A percentile compares a stretch with the other conserved stretches of the same genome.
phyloP scores from a whole-genome alignment of 2,797 vertebrate genomes.

The Pitangus sulphuratus region DNA sequence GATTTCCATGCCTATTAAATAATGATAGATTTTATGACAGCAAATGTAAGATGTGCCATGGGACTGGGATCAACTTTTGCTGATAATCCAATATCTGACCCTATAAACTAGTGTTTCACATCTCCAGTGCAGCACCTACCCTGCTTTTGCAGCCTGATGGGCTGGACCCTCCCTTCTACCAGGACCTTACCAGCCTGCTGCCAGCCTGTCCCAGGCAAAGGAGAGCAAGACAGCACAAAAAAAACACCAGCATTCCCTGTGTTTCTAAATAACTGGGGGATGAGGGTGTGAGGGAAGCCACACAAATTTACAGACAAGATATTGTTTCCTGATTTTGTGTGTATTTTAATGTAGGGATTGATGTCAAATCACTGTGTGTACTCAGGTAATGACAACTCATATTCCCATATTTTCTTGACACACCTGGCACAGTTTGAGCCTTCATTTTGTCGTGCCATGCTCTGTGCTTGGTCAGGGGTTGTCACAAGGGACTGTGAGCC shows the following conservation, averaged over 20 bases:
- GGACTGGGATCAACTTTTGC: slow-evolving; percentile 45
- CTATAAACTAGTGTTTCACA: neutral
- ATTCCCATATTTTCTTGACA: neutral
- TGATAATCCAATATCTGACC: slow-evolving; percentile 48
- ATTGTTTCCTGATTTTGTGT: neutral
- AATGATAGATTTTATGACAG: slow-evolving; percentile 70
- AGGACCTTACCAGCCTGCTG: neutral
- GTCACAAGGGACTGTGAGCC: neutral
- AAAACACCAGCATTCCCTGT: neutral
- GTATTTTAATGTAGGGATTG: neutral
- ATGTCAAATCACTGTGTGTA: accelerated
- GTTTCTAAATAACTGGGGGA: neutral
- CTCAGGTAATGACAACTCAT: neutral
- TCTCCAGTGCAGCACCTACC: neutral
- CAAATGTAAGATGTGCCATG: slow-evolving; percentile 38
- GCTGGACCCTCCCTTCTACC: neutral
- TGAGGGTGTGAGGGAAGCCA: neutral
- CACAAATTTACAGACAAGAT: neutral
- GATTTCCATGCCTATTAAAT: slow-evolving; percentile 64
- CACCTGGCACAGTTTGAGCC: accelerated
- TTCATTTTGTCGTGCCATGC: accelerated
- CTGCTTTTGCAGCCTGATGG: neutral
- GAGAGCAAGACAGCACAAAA: neutral
- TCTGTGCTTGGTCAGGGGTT: neutral
- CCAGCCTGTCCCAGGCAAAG: neutral